Conservation (phyloP, 2,113 vertebrate species). For the Physeter macrocephalus region DNA sequence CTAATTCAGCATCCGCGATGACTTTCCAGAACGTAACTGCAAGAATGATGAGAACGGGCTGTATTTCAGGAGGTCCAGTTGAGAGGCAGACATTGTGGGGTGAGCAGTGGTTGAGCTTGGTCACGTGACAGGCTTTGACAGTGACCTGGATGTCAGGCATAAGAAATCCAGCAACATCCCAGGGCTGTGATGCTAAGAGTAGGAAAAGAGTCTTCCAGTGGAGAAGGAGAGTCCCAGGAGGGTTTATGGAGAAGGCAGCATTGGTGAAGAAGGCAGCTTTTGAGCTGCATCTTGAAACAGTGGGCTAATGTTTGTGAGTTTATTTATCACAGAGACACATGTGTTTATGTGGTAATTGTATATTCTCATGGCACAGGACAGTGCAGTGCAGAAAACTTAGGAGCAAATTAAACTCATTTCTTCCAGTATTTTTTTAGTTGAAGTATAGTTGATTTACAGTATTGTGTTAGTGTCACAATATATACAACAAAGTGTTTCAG, state of each 20-base stretch:
- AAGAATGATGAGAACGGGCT: fast-evolving
- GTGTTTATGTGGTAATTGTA: not conserved
- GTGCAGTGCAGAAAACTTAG: not conserved
- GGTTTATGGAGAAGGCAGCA: not conserved
- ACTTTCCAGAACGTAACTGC: not conserved
- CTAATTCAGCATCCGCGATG: not conserved
- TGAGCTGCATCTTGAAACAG: not conserved
- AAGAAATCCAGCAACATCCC: not conserved
- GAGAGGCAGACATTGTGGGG: not conserved
- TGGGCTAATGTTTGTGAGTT: not conserved
- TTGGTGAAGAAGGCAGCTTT: not conserved
- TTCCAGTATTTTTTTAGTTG: not conserved
- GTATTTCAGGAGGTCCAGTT: not conserved
- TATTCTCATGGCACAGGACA: not conserved
- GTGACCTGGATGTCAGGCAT: too few species aligned
- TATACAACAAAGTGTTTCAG: too few species aligned
- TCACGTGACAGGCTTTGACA: not conserved
- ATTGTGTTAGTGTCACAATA: too few species aligned
- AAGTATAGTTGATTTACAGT: not conserved
- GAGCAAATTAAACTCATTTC: not conserved
- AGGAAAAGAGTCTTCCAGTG: not conserved
- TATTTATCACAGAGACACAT: not conserved
- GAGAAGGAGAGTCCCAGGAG: not conserved
- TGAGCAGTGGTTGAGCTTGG: not conserved
- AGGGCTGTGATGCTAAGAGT: not conserved